phyloP scores from a whole-genome alignment of 2,113 vertebrate genomes.

The Ascaphus truei region DNA sequence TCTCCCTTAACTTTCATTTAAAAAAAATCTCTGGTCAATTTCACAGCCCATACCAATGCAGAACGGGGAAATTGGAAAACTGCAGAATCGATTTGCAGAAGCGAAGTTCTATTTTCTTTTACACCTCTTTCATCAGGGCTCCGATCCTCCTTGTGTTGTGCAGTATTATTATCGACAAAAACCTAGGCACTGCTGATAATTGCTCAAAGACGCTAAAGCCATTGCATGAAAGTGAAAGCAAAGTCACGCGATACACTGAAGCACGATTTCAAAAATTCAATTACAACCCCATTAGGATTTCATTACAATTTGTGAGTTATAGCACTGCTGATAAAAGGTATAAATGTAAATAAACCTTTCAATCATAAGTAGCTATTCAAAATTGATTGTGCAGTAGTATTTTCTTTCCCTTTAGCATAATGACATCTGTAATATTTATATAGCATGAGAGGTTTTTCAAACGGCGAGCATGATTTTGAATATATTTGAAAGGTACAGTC shows the following conservation, averaged over 20 bases:
- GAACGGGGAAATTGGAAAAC: conserved; percentile 80
- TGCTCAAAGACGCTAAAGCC: conserved; percentile 39
- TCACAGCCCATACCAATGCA: conserved; percentile 67
- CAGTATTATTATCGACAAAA: conserved; percentile 58
- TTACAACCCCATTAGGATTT: conserved; percentile 21
- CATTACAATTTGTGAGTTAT: not conserved
- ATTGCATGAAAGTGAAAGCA: conserved; percentile 41
- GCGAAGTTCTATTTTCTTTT: conserved; percentile 81
- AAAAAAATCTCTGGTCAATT: conserved; percentile 74
- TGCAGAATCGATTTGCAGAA: conserved; percentile 79
- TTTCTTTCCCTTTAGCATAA: too few species aligned
- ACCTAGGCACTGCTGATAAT: conserved; percentile 59
- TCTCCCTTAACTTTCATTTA: conserved; percentile 65
- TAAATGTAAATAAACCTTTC: too few species aligned
- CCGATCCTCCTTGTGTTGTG: conserved; percentile 63
- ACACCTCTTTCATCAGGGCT: conserved; percentile 58
- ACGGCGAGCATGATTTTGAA: too few species aligned
- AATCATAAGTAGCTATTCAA: too few species aligned
- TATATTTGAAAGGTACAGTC: too few species aligned
- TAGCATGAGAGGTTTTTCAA: too few species aligned
- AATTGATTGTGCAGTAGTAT: too few species aligned
- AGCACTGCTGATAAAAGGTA: not conserved
- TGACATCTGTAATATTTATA: too few species aligned
- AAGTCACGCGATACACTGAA: not conserved
- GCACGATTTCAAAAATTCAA: conserved; percentile 25